Evolutionary conservation across 2,797 vertebrate species (phyloP).

Genomic region (Sphaeramia orbicularis): DNA sequence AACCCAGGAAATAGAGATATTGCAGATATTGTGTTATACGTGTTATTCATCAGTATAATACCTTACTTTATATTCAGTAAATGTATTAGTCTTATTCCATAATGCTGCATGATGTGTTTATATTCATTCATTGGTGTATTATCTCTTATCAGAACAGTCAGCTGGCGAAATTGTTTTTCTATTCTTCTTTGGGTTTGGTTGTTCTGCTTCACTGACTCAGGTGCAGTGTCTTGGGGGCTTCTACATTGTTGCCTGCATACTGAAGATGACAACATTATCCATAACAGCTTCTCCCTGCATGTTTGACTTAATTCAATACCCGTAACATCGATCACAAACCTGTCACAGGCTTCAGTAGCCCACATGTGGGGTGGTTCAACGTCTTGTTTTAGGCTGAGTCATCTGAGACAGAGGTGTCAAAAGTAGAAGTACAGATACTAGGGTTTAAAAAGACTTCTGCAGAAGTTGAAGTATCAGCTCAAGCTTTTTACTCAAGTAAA

Average conservation of each 20-base stretch:
- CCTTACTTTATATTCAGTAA: constrained; percentile 14
- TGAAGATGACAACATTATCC: constrained; percentile 28
- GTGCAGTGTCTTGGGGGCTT: constrained; percentile 7
- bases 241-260: constrained; percentile 17
- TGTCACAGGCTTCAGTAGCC: background rate
- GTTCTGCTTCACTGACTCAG: constrained; percentile 29
- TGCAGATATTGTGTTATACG: constrained; percentile 17
- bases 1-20: background rate
- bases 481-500: too few relatives aligned
- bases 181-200: constrained; percentile 5
- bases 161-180: background rate
- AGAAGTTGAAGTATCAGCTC: too few relatives aligned
- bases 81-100: constrained; percentile 8
- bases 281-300: constrained; percentile 7
- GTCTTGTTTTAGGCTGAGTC: background rate
- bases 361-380: background rate
- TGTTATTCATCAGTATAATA: constrained; percentile 14
- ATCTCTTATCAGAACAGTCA: background rate
- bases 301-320: constrained; percentile 13
- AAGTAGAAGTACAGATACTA: too few relatives aligned
- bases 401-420: too few relatives aligned
- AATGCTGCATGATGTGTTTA: background rate
- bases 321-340: background rate
- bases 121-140: background rate
- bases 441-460: too few relatives aligned